phyloP scores from a whole-genome alignment of 2,888 invertebrate genomes.

The Apoda limacodes region DNA sequence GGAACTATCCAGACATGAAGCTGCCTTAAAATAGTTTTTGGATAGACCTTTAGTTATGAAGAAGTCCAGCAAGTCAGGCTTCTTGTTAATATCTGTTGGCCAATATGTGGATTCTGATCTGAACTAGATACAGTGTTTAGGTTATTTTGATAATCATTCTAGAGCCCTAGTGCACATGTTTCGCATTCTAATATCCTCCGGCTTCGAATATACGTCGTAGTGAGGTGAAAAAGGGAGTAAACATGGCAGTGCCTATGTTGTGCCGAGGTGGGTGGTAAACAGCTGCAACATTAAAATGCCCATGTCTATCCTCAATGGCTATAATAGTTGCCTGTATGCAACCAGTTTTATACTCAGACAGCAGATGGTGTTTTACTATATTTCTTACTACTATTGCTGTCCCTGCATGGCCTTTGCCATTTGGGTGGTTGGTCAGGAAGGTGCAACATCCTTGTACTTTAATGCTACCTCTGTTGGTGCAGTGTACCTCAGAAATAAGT shows the following conservation, averaged over 20 bases:
- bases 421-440: conserved; percentile 14
- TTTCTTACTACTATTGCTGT: conserved; percentile 10
- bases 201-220: conserved; percentile 11
- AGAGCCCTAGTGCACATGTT: conserved; percentile 14
- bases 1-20: too few relatives aligned
- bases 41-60: neutral
- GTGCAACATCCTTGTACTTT: conserved; percentile 10
- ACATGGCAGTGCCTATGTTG: too few relatives aligned
- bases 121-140: too few relatives aligned
- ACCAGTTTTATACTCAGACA: conserved; percentile 3
- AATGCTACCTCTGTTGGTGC: conserved; percentile 4
- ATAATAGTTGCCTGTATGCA: conserved; percentile 13
- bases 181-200: conserved; percentile 18
- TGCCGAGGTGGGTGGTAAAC: too few relatives aligned
- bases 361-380: conserved; percentile 6
- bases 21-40: too few relatives aligned
- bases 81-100: too few relatives aligned
- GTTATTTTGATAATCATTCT: too few relatives aligned
- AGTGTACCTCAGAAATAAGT: too few relatives aligned
- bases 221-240: too few relatives aligned
- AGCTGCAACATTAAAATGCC: too few relatives aligned
- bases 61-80: conserved; percentile 3
- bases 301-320: too few relatives aligned
- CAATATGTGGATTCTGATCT: conserved; percentile 7
- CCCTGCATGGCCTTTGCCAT: too few relatives aligned